These are phyloP conservation scores for Cydia fagiglandana DNA, from an alignment of 1,140 invertebrate genomes.

Conservation along the genomic window DNA sequence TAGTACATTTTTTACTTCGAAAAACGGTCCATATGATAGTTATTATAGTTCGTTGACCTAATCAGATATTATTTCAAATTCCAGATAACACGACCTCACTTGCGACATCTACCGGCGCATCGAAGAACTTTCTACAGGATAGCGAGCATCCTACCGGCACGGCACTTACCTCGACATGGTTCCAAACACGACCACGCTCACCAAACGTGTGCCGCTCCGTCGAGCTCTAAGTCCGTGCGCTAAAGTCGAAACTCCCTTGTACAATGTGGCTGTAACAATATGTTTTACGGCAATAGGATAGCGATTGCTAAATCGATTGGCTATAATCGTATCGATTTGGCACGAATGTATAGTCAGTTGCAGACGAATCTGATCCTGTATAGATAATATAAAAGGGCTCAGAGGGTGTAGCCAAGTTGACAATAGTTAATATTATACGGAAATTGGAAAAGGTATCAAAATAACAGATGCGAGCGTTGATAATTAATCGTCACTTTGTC, in stretches of 20 bases:
- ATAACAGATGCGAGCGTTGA: too few relatives aligned
- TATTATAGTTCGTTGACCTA: not conserved
- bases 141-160: not conserved
- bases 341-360: constrained; percentile 40
- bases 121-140: constrained; percentile 19
- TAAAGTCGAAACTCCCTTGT: constrained; percentile 37
- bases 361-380: too few relatives aligned
- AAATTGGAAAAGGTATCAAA: too few relatives aligned
- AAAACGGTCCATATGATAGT: too few relatives aligned
- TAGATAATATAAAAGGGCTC: too few relatives aligned
- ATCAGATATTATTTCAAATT: constrained; percentile 39
- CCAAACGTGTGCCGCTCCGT: constrained; percentile 2
- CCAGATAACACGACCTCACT: constrained; percentile 70
- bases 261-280: constrained; percentile 38
- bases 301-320: constrained; percentile 50
- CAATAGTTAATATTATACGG: too few relatives aligned
- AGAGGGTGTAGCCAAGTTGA: too few relatives aligned
- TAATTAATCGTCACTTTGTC: too few relatives aligned
- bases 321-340: constrained; percentile 50
- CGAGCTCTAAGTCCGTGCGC: constrained; percentile 12
- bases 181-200: not conserved
- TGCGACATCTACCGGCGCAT: constrained; percentile 21
- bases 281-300: constrained; percentile 41
- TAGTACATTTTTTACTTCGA: too few relatives aligned
- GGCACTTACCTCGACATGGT: constrained; percentile 8